Percentiles rank a stretch among this genome's conserved stretches.
These are phyloP conservation scores for Mionectes olivaceus DNA, from an alignment of 2,797 vertebrate genomes.

Conservation along the genomic window DNA sequence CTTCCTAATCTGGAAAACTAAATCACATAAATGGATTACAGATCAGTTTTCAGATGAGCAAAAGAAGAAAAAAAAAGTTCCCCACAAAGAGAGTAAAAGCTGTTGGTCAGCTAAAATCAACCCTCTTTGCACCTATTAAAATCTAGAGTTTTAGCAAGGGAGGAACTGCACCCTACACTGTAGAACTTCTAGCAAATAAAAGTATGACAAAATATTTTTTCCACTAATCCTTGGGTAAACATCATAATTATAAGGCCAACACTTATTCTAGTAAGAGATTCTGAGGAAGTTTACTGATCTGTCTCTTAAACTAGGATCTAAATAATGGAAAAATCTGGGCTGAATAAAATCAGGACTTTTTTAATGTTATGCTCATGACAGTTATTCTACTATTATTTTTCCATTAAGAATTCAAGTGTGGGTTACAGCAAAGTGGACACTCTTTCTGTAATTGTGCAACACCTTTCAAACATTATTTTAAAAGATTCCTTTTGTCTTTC, in stretches of 20 bases:
- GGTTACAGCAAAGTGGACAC: background rate
- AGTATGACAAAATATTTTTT: background rate
- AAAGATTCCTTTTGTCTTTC: background rate
- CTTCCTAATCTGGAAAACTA: slow-evolving; percentile 54
- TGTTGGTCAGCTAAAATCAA: background rate
- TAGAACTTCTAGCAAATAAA: background rate
- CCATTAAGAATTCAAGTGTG: background rate
- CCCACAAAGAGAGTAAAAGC: background rate
- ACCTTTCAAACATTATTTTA: background rate
- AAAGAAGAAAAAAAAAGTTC: background rate
- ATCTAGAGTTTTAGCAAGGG: background rate
- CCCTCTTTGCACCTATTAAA: background rate
- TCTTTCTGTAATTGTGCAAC: background rate
- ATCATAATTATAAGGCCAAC: background rate
- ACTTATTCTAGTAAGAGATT: background rate
- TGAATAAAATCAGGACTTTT: background rate
- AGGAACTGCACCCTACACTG: background rate
- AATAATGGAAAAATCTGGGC: background rate
- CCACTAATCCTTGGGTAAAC: background rate
- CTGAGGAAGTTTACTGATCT: background rate
- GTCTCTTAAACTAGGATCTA: background rate
- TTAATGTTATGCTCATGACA: background rate
- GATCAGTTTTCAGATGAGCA: slow-evolving; percentile 25
- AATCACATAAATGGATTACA: slow-evolving; percentile 45
- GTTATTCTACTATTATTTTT: background rate